Conservation (phyloP, 1,140 invertebrate genomes). For the Nasonia vitripennis region DNA sequence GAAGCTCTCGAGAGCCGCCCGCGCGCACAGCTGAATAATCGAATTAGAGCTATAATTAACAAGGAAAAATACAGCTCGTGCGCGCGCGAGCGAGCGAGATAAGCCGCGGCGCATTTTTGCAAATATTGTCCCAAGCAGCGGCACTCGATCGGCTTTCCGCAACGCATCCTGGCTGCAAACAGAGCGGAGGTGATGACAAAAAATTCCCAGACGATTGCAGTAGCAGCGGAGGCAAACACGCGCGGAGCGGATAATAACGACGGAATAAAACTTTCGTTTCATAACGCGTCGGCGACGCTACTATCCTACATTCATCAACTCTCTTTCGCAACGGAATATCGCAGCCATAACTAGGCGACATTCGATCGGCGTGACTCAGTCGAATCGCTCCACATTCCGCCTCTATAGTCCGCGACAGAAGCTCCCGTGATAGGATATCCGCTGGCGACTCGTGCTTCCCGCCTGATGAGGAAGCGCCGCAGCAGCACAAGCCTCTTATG, state of each 20-base stretch:
- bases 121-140: conserved; percentile 24
- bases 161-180: background rate
- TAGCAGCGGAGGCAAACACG: background rate
- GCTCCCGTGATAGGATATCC: conserved; percentile 16
- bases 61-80: no score
- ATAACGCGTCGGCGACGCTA: background rate
- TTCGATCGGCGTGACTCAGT: background rate
- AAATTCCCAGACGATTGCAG: background rate
- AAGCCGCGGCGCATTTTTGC: conserved; percentile 6
- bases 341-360: background rate
- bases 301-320: background rate
- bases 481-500: background rate
- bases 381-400: background rate
- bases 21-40: no score
- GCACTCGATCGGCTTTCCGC: background rate
- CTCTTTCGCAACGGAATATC: background rate
- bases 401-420: no score
- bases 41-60: no score
- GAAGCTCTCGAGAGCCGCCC: no score
- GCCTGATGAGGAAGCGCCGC: background rate
- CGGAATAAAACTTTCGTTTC: background rate
- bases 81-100: background rate
- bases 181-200: background rate
- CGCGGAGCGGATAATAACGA: background rate
- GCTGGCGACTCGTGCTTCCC: background rate